Evolutionary conservation across 2,113 vertebrate genomes (phyloP), one percentile per base, ranked within the genome.

Genomic region (Eudyptes chrysolophus): DNA sequence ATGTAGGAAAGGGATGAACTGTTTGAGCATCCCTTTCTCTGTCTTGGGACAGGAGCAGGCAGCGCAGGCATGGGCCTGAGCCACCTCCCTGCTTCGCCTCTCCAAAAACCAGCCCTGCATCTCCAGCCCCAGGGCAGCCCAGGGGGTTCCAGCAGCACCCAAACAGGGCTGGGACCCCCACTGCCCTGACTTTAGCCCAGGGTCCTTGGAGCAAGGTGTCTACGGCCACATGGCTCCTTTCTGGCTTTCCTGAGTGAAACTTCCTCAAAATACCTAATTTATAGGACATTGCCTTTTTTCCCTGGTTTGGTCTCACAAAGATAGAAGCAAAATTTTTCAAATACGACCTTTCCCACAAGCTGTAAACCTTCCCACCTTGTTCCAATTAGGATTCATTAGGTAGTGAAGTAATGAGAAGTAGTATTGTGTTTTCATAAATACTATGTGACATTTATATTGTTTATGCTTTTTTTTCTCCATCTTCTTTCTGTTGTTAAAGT

Each of bases 401-500:
- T 3, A 17, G 26, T 36, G 44, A 81, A 55, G 18, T 40, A 72
- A 44, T 2, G 51, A 87, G 58, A 94, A 76, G 40, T 19, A 69
- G 52, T 7, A 38, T 30, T 29, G 2, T 77, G 44, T 92, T 92
- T 93, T 74, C 32, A 49, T 87, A 97, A 94, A 51, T 15, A 61
- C 11, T 68, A 8, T 44, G 9, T 62, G 64, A 65, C n/a, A 49
- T 66, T 64, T 72, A 14, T 44, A 29, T 36, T 49, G 12, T 80
- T 92, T 51, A 54, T 2, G 7, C 13, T 14, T 72, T 38, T 51
- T 17, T 55, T 1, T 0, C 48, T 42, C 30, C 27, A 46, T 42
- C 10, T 57, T 55, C 15, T 44, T 89, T 92, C 76, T 90, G 13
- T 24, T 91, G 64, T 46, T 97, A 55, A 91, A 94, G 40, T 89